Percentiles rank a stretch among this genome's conserved stretches.
Evolutionary conservation across 1,140 invertebrate genomes (phyloP).

Genomic region (Diuraphis noxia): DNA sequence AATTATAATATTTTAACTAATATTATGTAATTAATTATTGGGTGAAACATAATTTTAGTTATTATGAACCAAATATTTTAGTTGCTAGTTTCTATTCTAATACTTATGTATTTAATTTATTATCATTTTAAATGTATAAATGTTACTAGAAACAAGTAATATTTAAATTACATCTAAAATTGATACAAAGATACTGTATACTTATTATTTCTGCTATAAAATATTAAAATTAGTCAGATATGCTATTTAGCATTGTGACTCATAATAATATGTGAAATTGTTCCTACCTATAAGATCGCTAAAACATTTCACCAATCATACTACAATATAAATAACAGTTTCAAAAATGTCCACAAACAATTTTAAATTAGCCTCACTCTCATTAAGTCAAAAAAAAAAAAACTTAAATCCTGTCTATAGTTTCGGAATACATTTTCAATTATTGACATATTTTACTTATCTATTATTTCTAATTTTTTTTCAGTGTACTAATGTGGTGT

Average conservation of each 20-base stretch:
- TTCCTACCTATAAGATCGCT: background rate
- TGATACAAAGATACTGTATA: background rate
- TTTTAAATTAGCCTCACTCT: background rate
- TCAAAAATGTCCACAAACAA: background rate
- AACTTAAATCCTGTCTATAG: background rate
- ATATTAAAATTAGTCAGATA: background rate
- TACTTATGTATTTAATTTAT: background rate
- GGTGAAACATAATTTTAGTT: background rate
- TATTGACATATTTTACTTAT: background rate
- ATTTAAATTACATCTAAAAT: background rate
- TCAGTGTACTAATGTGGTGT: slow-evolving; percentile 70
- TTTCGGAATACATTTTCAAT: slow-evolving; percentile 4
- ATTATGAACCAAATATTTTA: background rate
- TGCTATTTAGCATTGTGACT: background rate
- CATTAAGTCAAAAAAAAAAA: background rate
- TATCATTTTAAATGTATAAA: background rate
- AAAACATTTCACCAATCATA: background rate
- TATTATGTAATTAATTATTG: background rate
- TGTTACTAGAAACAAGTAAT: background rate
- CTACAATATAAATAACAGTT: background rate
- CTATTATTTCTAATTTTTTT: slow-evolving; percentile 54
- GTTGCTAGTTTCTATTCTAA: background rate
- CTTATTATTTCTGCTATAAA: background rate
- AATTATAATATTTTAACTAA: background rate
- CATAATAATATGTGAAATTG: background rate